Evolutionary conservation across 2,888 invertebrate genomes (phyloP).

Genomic region (Drosophila parthenogenetica): DNA sequence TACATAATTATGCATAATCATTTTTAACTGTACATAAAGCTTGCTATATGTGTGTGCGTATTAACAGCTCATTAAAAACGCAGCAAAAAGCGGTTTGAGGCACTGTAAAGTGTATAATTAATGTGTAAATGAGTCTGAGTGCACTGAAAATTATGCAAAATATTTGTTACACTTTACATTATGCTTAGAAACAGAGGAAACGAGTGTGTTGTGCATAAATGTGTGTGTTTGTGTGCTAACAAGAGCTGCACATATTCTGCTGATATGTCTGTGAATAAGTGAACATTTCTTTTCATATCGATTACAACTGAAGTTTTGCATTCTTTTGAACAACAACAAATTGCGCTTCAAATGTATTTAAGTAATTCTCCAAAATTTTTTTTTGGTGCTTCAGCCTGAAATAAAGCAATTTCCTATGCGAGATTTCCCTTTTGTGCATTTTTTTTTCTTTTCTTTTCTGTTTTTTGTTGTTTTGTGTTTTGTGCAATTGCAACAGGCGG

Average conservation of each 20-base stretch:
- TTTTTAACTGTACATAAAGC: slow-evolving; percentile 44
- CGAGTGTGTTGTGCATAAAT: not conserved
- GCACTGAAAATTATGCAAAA: slow-evolving; percentile 64
- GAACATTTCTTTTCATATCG: slow-evolving; percentile 9
- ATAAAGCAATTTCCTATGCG: slow-evolving; percentile 40
- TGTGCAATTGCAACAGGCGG: slow-evolving; percentile 61
- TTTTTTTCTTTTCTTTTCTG: not conserved
- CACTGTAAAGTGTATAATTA: slow-evolving; percentile 79
- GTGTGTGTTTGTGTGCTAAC: not conserved
- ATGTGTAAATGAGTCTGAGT: slow-evolving; percentile 65
- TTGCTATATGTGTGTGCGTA: slow-evolving; percentile 38
- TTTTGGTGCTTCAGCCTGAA: slow-evolving; percentile 30
- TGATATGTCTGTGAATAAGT: not conserved
- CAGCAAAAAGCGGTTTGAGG: slow-evolving; percentile 24
- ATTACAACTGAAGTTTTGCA: slow-evolving; percentile 13
- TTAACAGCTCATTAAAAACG: slow-evolving; percentile 82
- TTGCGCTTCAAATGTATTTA: slow-evolving; percentile 29
- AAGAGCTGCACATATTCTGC: slow-evolving; percentile 1
- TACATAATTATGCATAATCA: slow-evolving; percentile 83
- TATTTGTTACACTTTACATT: slow-evolving; percentile 54
- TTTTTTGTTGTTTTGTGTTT: no score
- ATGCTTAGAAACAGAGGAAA: slow-evolving; percentile 14
- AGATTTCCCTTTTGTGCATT: slow-evolving; percentile 4
- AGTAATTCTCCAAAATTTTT: slow-evolving; percentile 29
- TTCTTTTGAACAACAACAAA: slow-evolving; percentile 10